Percentiles rank a stretch among this genome's conserved stretches.
Conservation (phyloP, 30 jellyfish, hydroid and myxozoan species). For the Cassiopea xamachana region DNA sequence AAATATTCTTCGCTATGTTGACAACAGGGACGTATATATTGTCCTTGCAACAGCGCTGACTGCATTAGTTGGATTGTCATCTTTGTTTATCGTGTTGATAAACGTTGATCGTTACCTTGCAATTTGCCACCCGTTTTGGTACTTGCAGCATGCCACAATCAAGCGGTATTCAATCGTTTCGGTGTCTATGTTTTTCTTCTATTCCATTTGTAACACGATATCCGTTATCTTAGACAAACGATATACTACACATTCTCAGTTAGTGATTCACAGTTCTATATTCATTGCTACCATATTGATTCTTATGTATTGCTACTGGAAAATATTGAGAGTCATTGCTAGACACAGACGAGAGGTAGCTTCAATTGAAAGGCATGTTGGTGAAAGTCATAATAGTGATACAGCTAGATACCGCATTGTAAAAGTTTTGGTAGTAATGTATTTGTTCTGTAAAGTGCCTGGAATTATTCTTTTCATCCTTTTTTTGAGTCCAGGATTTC, state of each 20-base stretch:
- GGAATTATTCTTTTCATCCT: not conserved
- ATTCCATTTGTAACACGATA: not conserved
- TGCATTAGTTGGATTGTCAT: conserved; percentile 5
- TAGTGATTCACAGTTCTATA: not conserved
- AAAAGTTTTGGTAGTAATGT: not conserved
- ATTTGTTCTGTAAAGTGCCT: not conserved
- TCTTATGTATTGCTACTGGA: not conserved
- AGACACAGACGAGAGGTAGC: not conserved
- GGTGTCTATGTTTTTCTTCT: not conserved
- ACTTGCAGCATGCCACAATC: conserved; percentile 15
- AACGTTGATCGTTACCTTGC: conserved; percentile 6
- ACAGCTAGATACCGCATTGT: not conserved
- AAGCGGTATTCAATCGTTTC: not conserved
- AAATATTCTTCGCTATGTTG: no score
- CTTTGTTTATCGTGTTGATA: not conserved
- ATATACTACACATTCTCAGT: not conserved
- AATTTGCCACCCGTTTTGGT: conserved; percentile 3
- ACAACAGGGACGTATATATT: not conserved
- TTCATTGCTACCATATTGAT: not conserved
- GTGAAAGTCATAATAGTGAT: not conserved
- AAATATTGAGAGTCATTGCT: not conserved
- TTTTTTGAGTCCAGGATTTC: not conserved
- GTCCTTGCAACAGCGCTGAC: not conserved
- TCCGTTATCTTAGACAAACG: not conserved
- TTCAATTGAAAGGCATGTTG: not conserved